phyloP scores from a whole-genome alignment of 2,797 vertebrate species.

The Morus bassanus region DNA sequence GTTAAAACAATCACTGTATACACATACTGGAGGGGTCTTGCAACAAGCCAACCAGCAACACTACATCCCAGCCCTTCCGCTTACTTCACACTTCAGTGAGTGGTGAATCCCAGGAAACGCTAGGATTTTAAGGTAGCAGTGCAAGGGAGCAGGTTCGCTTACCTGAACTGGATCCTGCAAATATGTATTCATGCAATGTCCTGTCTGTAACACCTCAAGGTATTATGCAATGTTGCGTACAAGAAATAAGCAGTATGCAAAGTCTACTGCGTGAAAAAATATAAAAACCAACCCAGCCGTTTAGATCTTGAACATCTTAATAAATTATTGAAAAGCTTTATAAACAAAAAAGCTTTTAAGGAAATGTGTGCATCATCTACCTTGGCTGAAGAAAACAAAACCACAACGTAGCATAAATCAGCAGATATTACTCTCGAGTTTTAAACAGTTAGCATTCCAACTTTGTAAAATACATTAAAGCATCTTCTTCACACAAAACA shows the following conservation, averaged over 20 bases:
- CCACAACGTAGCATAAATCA: not conserved
- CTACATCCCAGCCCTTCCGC: not conserved
- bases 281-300: not conserved
- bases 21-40: not conserved
- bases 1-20: not conserved
- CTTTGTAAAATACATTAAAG: not conserved
- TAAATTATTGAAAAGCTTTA: not conserved
- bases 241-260: not conserved
- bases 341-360: slow-evolving; percentile 9
- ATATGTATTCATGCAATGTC: not conserved
- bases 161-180: not conserved
- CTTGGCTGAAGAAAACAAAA: not conserved
- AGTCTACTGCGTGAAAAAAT: not conserved
- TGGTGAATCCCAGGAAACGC: not conserved
- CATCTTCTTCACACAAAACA: not conserved
- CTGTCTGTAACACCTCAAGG: not conserved
- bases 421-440: not conserved
- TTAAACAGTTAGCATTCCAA: not conserved
- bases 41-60: not conserved
- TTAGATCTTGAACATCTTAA: not conserved
- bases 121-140: not conserved
- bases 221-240: not conserved
- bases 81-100: not conserved
- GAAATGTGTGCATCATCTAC: not conserved
- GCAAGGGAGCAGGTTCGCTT: not conserved